Evolutionary conservation across 2,113 vertebrate genomes (phyloP), one percentile per base, ranked within the genome.

Genomic region (Amphilophus citrinellus): DNA sequence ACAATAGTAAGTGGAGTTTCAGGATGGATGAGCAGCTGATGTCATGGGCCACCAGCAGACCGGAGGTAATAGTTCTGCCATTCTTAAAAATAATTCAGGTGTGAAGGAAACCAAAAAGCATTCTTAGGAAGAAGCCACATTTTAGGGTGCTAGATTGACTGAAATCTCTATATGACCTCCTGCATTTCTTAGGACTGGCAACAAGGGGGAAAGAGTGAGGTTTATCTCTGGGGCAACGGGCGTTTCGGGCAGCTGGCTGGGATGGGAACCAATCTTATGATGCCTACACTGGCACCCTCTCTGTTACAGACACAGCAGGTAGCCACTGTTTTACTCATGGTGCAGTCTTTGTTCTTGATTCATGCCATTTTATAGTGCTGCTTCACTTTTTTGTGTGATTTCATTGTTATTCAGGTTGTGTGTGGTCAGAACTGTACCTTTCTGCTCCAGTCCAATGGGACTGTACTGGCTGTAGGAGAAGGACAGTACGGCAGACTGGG

Each of bases 391-490:
- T 24, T 85, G 27, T 22, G 5, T 35, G 1, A 73, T 73, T 79
- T 58, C 35, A 24, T 63, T 76, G 63, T 83, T 60, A 10, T 50
- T 79, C 77, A 97, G 96, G 95, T 97, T 47, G 95, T 97, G 42
- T 97, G 96, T 50, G 96, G 96, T 44, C 96, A 97, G 91, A 96
- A 97, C 93, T 97, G 96, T 79, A 96, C 96, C 10, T 97, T 97
- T 90, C 91, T 97, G 86, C 90, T 97, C 68, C 96, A 96, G 90
- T 95, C 95, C 53, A 97, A 95, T 32, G 96, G 96, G 27, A 92
- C 95, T 0, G 96, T 96, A 10, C 84, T 96, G 82, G 96, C 96
- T 35, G 92, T 96, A 14, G 96, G 96, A 24, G 96, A 97, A 92
- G 96, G 96, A 83, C 96, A 96, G 59, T 97, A 97, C 27, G 96